A percentile compares a stretch with the other conserved stretches of the same genome.
Conservation (phyloP, 2,113 vertebrate species). For the Motacilla tschutschensis region DNA sequence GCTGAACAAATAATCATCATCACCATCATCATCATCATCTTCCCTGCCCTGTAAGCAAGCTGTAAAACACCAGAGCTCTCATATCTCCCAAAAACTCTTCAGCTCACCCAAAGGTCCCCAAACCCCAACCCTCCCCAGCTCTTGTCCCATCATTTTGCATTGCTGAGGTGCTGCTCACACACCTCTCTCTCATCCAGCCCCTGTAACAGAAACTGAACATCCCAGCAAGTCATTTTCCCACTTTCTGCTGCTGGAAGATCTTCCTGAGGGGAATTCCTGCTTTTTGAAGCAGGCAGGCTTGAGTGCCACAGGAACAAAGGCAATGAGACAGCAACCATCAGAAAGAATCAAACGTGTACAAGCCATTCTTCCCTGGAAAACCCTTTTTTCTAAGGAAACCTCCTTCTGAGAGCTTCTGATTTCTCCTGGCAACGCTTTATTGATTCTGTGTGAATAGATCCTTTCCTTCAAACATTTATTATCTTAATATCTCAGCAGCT, state of each 20-base stretch:
- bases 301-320: neutral
- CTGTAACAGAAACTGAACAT: neutral
- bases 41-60: neutral
- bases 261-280: neutral
- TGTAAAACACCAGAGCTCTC: neutral
- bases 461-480: slow-evolving; percentile 23
- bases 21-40: no score
- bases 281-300: neutral
- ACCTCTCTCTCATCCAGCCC: neutral
- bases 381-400: neutral
- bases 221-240: neutral
- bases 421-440: neutral
- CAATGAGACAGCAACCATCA: neutral
- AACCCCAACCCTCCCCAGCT: neutral
- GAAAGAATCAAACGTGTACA: accelerated
- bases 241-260: neutral
- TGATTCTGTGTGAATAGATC: slow-evolving; percentile 21
- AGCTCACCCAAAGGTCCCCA: neutral
- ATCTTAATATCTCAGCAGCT: slow-evolving; percentile 32
- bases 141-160: neutral
- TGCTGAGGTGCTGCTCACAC: neutral
- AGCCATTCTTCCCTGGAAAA: neutral
- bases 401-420: neutral
- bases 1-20: neutral
- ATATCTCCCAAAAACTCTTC: neutral